phyloP scores from a whole-genome alignment of 2,113 vertebrate species.

The Callaeas wilsoni region DNA sequence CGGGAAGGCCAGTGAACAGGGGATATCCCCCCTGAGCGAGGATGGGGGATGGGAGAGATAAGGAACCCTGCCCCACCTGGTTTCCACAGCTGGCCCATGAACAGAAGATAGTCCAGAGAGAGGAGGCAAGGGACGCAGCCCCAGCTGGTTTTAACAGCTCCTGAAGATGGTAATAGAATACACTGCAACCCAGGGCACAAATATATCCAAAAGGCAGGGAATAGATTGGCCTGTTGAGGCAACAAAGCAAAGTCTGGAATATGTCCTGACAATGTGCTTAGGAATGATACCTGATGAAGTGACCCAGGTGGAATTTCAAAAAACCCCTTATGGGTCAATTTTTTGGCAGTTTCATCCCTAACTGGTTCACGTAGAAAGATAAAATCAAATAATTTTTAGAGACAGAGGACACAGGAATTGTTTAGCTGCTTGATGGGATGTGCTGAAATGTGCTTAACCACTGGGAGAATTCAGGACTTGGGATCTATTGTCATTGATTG shows the following conservation, averaged over 20 bases:
- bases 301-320: background rate
- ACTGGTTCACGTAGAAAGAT: background rate
- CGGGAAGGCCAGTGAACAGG: no score
- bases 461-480: background rate
- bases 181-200: no score
- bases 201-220: background rate
- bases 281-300: background rate
- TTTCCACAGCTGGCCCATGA: no score
- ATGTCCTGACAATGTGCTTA: background rate
- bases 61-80: no score
- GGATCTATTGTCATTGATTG: background rate
- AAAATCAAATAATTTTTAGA: background rate
- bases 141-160: no score
- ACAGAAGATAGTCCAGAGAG: no score
- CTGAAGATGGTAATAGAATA: no score
- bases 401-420: background rate
- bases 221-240: background rate
- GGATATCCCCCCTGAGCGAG: no score
- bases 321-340: background rate
- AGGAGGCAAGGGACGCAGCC: no score
- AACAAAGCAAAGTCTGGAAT: background rate
- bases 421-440: background rate
- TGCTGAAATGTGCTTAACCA: background rate
- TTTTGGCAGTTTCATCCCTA: background rate
- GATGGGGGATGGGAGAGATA: no score